phyloP scores from a whole-genome alignment of 2,113 vertebrate species.

The Probosciger aterrimus region DNA sequence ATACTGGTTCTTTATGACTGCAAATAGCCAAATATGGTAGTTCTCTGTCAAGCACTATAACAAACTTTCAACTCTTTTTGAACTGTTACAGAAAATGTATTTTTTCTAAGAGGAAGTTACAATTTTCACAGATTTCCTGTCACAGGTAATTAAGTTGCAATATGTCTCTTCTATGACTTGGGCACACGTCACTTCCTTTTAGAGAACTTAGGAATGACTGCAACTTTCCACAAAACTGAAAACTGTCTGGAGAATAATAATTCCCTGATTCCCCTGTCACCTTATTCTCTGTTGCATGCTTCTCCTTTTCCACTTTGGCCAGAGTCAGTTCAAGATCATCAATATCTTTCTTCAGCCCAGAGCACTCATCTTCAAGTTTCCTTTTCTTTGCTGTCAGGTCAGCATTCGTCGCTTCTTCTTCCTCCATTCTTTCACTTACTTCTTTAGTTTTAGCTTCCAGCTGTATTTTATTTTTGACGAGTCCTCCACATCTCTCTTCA shows the following conservation, averaged over 20 bases:
- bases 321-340: constrained; percentile 84
- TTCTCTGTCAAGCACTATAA: not conserved
- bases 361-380: constrained; percentile 83
- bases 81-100: not conserved
- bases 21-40: not conserved
- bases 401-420: constrained; percentile 72
- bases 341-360: constrained; percentile 83
- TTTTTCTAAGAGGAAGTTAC: not conserved
- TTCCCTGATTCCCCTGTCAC: not conserved
- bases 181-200: not conserved
- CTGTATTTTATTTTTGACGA: constrained; percentile 78
- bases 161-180: not conserved
- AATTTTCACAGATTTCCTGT: not conserved
- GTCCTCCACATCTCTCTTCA: constrained; percentile 75
- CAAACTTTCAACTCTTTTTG: not conserved
- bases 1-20: not conserved
- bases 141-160: not conserved
- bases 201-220: not conserved
- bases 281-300: constrained; percentile 86
- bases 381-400: constrained; percentile 68
- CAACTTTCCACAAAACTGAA: not conserved
- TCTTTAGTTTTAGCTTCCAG: constrained; percentile 83
- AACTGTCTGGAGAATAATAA: not conserved
- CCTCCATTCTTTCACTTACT: constrained; percentile 79
- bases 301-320: constrained; percentile 84